phyloP scores from a whole-genome alignment of 1,140 invertebrate species.

The Anastrepha obliqua region DNA sequence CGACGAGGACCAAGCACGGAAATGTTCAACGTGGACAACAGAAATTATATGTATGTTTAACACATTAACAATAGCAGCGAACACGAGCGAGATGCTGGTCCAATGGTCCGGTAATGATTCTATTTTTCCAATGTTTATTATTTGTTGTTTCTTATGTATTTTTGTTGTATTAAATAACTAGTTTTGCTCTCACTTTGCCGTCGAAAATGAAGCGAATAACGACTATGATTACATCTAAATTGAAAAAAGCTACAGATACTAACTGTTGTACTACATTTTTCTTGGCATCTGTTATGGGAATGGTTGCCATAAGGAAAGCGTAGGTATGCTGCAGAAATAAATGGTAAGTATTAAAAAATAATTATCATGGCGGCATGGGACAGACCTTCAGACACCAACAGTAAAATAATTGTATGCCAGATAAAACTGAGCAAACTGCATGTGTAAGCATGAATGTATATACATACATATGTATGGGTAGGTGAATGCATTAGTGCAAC shows the following conservation, averaged over 20 bases:
- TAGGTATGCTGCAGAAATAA: background rate
- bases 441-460: too few relatives aligned
- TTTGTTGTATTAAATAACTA: slow-evolving; percentile 1
- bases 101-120: slow-evolving; percentile 15
- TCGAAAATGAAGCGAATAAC: slow-evolving; percentile 30
- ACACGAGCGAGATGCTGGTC: background rate
- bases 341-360: slow-evolving; percentile 34
- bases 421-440: too few relatives aligned
- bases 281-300: background rate
- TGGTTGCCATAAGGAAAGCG: background rate
- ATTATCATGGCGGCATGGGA: slow-evolving; percentile 16
- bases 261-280: slow-evolving; percentile 37
- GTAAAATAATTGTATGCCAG: background rate
- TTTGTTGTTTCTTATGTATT: background rate
- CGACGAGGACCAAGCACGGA: background rate
- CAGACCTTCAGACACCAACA: background rate
- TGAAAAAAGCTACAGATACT: slow-evolving; percentile 5
- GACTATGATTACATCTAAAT: slow-evolving; percentile 22
- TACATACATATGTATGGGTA: background rate
- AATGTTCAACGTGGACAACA: background rate
- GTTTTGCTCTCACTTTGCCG: slow-evolving; percentile 14
- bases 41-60: background rate
- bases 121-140: slow-evolving; percentile 14
- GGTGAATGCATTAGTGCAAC: background rate
- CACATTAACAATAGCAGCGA: background rate